These are phyloP conservation scores for Macropodus opercularis DNA, from an alignment of 2,797 vertebrate species.

Conservation along the genomic window DNA sequence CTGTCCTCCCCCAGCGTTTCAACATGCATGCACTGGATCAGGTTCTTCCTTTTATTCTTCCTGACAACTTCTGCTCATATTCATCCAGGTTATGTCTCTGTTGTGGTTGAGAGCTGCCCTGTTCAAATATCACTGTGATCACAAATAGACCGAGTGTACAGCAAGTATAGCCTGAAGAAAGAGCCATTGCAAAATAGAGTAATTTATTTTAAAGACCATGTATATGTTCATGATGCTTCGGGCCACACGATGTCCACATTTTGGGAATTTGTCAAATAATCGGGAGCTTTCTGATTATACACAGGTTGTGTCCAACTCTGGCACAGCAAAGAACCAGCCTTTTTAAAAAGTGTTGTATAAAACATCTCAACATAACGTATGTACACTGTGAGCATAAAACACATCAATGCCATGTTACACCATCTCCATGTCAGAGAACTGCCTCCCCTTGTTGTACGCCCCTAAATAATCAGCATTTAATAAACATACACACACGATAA, in stretches of 20 bases:
- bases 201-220: conserved; percentile 80
- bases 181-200: conserved; percentile 78
- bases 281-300: conserved; percentile 56
- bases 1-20: conserved; percentile 57
- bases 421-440: conserved; percentile 38
- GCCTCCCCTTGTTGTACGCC: conserved; percentile 14
- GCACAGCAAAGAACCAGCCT: conserved; percentile 65
- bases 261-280: conserved; percentile 68
- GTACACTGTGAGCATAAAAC: conserved; percentile 38
- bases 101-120: conserved; percentile 46
- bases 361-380: conserved; percentile 58
- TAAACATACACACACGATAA: conserved; percentile 18
- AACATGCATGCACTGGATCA: conserved; percentile 69
- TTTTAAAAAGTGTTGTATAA: conserved; percentile 64
- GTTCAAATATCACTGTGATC: conserved; percentile 58
- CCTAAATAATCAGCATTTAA: conserved; percentile 26
- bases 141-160: too few relatives aligned
- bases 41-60: conserved; percentile 65
- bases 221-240: conserved; percentile 68
- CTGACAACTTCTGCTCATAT: conserved; percentile 50
- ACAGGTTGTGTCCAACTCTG: conserved; percentile 53
- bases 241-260: conserved; percentile 75
- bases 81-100: conserved; percentile 57
- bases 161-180: too few relatives aligned
- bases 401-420: conserved; percentile 39